phyloP scores from a whole-genome alignment of 2,888 invertebrate species.

The Platycnemis pennipes region DNA sequence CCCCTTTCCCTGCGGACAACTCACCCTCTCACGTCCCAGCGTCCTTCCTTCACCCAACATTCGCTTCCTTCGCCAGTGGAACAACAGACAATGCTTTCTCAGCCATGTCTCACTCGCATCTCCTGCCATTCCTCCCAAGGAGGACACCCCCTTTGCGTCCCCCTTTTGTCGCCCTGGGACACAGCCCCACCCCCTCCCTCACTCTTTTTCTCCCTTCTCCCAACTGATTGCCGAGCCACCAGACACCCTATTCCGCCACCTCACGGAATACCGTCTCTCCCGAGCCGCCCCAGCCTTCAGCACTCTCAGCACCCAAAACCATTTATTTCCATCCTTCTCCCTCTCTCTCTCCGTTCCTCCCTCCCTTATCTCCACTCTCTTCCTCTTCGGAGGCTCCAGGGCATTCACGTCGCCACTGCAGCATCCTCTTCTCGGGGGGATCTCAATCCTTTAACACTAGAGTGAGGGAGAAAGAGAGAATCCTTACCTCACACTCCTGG shows the following conservation, averaged over 20 bases:
- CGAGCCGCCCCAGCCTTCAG: neutral
- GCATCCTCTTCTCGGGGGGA: neutral
- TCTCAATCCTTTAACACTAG: neutral
- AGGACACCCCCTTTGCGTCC: neutral
- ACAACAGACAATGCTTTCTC: slow-evolving; percentile 36
- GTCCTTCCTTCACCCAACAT: neutral
- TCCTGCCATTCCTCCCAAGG: slow-evolving; percentile 13
- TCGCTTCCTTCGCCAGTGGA: neutral
- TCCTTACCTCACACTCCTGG: neutral
- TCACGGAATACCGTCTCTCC: slow-evolving; percentile 22
- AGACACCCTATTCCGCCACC: slow-evolving; percentile 3
- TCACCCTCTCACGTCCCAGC: neutral
- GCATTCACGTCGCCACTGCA: slow-evolving; percentile 11
- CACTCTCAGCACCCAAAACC: slow-evolving; percentile 17
- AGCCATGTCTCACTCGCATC: slow-evolving; percentile 39
- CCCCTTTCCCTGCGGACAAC: neutral
- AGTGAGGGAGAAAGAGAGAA: neutral
- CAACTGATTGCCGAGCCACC: slow-evolving; percentile 27
- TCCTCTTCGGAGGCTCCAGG: neutral
- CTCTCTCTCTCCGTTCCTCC: neutral
- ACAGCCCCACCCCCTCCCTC: neutral
- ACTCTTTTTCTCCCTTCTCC: neutral
- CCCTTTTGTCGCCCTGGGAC: slow-evolving; percentile 34
- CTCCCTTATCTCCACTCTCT: neutral
- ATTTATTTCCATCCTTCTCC: neutral